Evolutionary conservation across 2,113 vertebrate genomes (phyloP), one percentile per base, ranked within the genome.

Genomic region (Poeciliopsis retropinna): DNA sequence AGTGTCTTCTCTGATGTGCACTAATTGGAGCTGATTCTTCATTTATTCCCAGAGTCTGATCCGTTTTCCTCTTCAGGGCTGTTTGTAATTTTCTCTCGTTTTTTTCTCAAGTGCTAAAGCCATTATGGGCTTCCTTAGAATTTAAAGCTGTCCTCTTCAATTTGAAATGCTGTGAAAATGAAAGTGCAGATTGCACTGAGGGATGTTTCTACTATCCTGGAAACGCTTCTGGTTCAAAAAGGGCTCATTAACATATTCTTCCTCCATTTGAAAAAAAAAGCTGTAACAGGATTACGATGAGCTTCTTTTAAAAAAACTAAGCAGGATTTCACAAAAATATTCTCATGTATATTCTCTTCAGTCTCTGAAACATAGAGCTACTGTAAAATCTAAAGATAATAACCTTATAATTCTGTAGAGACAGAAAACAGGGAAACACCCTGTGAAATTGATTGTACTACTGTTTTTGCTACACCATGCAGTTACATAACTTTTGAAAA

Each of bases 41-140:
- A 39, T 13, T 1, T 82, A 54, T 71, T 80, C 60, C 22, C 10
- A 0, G 63, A 72, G 32, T 82, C 66, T 69, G 73, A 84, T 87
- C 51, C 57, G 47, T 47, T 76, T 79, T 51, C 64, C 44, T 72
- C 81, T 22, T 27, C 51, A 29, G 75, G 57, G 71, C 73, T 82
- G 73, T 60, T 77, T 81, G 80, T 75, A 71, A 81, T 85, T 87
- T 65, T 32, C 64, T 84, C 60, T 76, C 4, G 29, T 67, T 75
- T 54, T 79, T 65, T 72, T 79, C 28, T 63, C 60, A 84, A 82
- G 34, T 71, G 39, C 79, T 70, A 51, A 28, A 79, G 25, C 70
- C 64, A 74, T 78, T 80, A 80, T 41, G 60, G 68, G 70, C 72
- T 75, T 80, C 60, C 73, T 84, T 79, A 64, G 30, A 79, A 75